Evolutionary conservation across 2,888 invertebrate genomes (phyloP), one percentile per base, ranked within the genome.

Genomic region (Leptinotarsa tumamoca): DNA sequence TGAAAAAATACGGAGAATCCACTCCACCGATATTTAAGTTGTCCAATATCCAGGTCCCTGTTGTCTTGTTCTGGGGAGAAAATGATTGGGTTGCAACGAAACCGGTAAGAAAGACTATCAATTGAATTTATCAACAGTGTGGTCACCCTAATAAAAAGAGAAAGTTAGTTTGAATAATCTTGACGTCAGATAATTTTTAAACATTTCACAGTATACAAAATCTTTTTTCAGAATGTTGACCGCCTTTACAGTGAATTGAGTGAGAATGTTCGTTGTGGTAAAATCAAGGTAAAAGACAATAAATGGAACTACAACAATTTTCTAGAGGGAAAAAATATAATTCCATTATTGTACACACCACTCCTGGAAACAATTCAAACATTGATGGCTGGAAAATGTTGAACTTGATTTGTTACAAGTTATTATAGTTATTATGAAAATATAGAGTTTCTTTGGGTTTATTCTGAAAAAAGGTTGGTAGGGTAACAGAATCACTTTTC

Each of bases 301-400:
- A 85, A 88, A 54, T 91, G 90, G 80, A 90, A 89, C 82, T 90
- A 91, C 73, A 78, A 90, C 23, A 90, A 91, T 80, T 91, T 89
- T 79, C 77, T 90, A 4, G 89, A 86, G 86, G 89, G 86, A 2
- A 85, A 82, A n/a, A 86, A 89, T 74, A 63, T 63, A 33, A n/a
- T 43, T 18, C 33, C 27, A 43, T 63, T 63, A 43, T 43, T 63
- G 43, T 63, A 63, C 18, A 18, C 15, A 17, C 63, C 63, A 33
- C 63, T 63, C 17, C 14, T 63, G 27, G 63, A 43, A 43, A 14
- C 43, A 27, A 63, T 63, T n/a, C 27, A 63, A n/a, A 33, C n/a
- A 33, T 10, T 63, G 43, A 63, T 63, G 0, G 7, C 2, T 7
- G 63, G n/a, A 43, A 27, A 43, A 63, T 63, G 63, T 63, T n/a